Conservation (phyloP, 2,797 vertebrate species). For the Manis javanica region DNA sequence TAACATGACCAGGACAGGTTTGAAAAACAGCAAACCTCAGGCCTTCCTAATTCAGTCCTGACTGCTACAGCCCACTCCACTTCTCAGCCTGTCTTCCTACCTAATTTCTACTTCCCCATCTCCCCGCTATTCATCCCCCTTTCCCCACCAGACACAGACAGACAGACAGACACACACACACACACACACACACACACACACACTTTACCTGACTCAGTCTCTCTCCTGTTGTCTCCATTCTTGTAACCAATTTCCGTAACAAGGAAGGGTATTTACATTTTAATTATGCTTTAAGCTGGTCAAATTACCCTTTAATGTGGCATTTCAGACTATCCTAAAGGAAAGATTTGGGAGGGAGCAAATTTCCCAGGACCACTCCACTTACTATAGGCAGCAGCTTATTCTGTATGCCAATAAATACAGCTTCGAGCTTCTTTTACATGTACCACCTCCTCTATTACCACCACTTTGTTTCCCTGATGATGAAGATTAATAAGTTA, state of each 20-base stretch:
- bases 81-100: not conserved
- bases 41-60: not conserved
- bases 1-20: not conserved
- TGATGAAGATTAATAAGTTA: not conserved
- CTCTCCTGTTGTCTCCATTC: not conserved
- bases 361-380: not conserved
- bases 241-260: not conserved
- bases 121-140: not conserved
- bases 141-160: too few species aligned
- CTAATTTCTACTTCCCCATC: not conserved
- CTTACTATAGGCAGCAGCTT: not conserved
- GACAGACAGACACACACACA: too few species aligned
- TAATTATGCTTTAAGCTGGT: not conserved
- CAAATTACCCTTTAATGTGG: not conserved
- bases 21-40: not conserved
- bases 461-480: not conserved
- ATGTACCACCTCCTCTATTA: not conserved
- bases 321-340: not conserved
- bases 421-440: not conserved
- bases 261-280: constrained; percentile 30
- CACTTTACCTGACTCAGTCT: not conserved
- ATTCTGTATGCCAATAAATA: not conserved
- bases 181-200: not conserved
- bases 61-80: not conserved
- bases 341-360: not conserved